A percentile compares a stretch with the other conserved stretches of the same genome.
These are phyloP conservation scores for Melospiza melodia DNA, from an alignment of 2,113 vertebrate species.

Conservation along the genomic window DNA sequence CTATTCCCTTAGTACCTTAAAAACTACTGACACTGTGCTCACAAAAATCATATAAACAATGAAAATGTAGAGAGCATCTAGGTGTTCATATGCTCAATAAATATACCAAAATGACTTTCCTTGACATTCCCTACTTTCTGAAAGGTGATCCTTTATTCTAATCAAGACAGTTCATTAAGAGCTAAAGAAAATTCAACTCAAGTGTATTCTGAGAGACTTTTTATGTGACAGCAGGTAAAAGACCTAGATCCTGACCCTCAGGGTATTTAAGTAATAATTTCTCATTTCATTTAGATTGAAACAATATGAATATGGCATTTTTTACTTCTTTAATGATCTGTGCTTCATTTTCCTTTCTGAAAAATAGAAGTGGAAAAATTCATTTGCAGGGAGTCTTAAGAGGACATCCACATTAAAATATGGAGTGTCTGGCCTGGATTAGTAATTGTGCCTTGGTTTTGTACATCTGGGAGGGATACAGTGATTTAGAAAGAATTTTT, in stretches of 20 bases:
- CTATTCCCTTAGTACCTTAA: neutral
- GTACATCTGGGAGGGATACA: neutral
- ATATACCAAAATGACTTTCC: neutral
- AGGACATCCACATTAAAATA: neutral
- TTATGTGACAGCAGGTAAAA: neutral
- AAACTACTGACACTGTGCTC: neutral
- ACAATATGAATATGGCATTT: neutral
- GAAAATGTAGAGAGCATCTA: neutral
- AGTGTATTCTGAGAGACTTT: neutral
- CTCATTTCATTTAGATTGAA: constrained; percentile 7
- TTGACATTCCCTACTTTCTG: neutral
- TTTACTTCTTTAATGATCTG: neutral
- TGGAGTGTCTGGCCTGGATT: neutral
- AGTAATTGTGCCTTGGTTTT: neutral
- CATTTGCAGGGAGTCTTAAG: neutral
- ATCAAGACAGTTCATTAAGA: neutral
- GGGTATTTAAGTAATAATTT: neutral
- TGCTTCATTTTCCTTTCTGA: neutral
- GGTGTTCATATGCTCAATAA: neutral
- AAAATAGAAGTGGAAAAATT: neutral
- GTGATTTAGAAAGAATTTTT: neutral
- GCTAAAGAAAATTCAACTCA: neutral
- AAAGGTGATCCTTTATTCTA: neutral
- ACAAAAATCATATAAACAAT: neutral
- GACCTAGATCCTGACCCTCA: neutral